phyloP scores from a whole-genome alignment of 2,888 invertebrate species.

The Chrysina gloriosa region DNA sequence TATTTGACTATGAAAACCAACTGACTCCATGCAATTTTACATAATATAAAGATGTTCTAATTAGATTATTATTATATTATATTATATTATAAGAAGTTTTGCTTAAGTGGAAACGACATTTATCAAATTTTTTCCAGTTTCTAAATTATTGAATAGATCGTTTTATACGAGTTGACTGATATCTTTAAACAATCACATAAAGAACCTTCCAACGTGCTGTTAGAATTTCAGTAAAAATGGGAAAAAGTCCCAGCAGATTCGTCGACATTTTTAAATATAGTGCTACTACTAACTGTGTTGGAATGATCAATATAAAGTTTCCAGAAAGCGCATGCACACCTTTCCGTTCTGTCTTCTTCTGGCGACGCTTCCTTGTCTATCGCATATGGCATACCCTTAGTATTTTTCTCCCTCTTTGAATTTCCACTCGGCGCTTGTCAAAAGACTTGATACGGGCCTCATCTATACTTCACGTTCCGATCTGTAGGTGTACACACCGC shows the following conservation, averaged over 20 bases:
- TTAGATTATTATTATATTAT: too few species aligned
- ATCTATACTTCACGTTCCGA: conserved; percentile 47
- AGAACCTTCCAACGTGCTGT: too few species aligned
- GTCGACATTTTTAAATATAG: conserved; percentile 25
- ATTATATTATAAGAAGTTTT: too few species aligned
- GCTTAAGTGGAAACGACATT: too few species aligned
- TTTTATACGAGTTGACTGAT: too few species aligned
- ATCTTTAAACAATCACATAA: too few species aligned
- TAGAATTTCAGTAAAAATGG: too few species aligned
- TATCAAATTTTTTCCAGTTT: too few species aligned
- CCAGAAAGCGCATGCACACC: conserved; percentile 39
- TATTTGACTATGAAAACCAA: too few species aligned
- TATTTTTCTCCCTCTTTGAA: conserved; percentile 52
- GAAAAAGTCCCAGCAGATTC: not conserved
- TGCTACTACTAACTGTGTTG: conserved; percentile 32
- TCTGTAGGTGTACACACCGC: conserved; percentile 43
- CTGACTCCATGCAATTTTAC: too few species aligned
- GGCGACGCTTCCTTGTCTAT: conserved; percentile 1
- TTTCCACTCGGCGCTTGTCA: conserved; percentile 52
- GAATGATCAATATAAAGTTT: conserved; percentile 42
- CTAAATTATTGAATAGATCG: too few species aligned
- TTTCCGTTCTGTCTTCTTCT: conserved; percentile 37
- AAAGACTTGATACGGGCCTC: conserved; percentile 50
- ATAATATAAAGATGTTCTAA: too few species aligned
- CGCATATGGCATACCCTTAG: conserved; percentile 15